phyloP scores from a whole-genome alignment of 1,140 invertebrate genomes.

The Temnothorax longispinosus region DNA sequence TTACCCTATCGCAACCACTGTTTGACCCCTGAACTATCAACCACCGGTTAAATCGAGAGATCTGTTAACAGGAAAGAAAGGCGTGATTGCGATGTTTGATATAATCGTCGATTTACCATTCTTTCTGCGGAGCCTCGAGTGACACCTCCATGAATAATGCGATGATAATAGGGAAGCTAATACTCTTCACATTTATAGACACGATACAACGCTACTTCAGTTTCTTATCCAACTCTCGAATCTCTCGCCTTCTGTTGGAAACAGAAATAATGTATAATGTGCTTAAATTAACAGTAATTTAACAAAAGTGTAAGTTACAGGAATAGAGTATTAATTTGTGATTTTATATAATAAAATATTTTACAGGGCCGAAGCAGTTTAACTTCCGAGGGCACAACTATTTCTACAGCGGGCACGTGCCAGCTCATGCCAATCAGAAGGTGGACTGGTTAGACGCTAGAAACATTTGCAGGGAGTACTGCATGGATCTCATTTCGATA shows the following conservation, averaged over 20 bases:
- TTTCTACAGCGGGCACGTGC: slow-evolving; percentile 94
- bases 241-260: background rate
- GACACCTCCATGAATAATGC: slow-evolving; percentile 40
- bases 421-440: slow-evolving; percentile 91
- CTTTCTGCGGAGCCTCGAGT: background rate
- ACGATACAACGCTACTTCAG: slow-evolving; percentile 14
- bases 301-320: background rate
- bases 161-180: slow-evolving; percentile 31
- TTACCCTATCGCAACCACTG: slow-evolving; percentile 40
- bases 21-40: slow-evolving; percentile 59
- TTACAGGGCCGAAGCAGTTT: slow-evolving; percentile 95
- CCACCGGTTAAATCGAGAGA: slow-evolving; percentile 23
- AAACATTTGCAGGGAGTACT: slow-evolving; percentile 95
- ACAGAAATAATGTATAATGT: background rate
- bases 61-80: slow-evolving; percentile 46
- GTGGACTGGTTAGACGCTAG: slow-evolving; percentile 96
- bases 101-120: slow-evolving; percentile 27
- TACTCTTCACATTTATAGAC: slow-evolving; percentile 42
- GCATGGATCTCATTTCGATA: slow-evolving; percentile 95
- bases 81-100: slow-evolving; percentile 16
- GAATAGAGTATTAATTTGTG: background rate
- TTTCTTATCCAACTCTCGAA: background rate
- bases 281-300: background rate
- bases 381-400: slow-evolving; percentile 94
- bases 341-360: background rate